Base-by-base conservation (phyloP, 2,888 invertebrate genomes). In the Ophonus ardosiacus region DNA sequence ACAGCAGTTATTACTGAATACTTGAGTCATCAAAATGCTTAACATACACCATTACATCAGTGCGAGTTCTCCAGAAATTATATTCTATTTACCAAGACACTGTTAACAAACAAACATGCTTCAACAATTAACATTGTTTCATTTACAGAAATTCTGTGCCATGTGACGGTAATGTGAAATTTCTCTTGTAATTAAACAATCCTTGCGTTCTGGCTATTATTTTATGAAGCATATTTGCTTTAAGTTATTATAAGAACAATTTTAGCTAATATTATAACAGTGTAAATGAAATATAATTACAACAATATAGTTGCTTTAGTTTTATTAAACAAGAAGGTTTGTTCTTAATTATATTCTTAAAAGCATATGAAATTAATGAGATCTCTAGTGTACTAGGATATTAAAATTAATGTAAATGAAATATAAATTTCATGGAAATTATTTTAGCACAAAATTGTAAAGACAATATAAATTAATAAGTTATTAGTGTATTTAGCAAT, bases 41-140 rank as follows among this genome's bases (percentile, higher is more conserved):
- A 74, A 40, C 43, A 74, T 74, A 74, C 43, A 13, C 10, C 7
- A 71, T 71, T 8, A 74, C 17, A 18, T 74, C 71, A 43, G 18
- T 13, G 40, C n/a, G 68, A 71, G 40, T 8, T 71, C 68, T 40
- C 24, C 38, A 43, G 43, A 74, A 74, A 74, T 74, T 68, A 74
- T 74, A 78, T 78, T 78, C 21, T 21, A 40, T 74, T 74, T 74
- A 74, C 74, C 15, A 56, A 74, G 51, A 43, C 74, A 21, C 18
- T 74, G 74, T 74, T 74, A 74, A 74, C 57, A 57, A 78, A 56
- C 57, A 78, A 57, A 78, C 78, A 57, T 78, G 57, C 57, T 76
- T n/a, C 31, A 78, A 78, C 78, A 78, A 78, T 78, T 78, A 78
- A 78, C 78, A 78, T 78, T 78, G 78, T 78, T 78, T 57, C 57